phyloP scores from a whole-genome alignment of 2,888 invertebrate species.

The Harpalus rubripes region DNA sequence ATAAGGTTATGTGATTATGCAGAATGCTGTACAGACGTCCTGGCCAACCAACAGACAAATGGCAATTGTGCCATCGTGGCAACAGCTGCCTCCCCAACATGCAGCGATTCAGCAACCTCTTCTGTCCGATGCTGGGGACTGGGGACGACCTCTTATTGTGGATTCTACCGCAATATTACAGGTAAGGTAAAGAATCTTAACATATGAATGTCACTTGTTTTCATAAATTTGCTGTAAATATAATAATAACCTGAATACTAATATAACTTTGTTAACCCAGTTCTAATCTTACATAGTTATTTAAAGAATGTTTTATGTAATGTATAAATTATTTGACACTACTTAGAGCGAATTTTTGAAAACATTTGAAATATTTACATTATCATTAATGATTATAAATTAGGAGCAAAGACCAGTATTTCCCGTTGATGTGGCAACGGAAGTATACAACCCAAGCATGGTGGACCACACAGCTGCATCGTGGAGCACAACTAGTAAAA shows the following conservation, averaged over 20 bases:
- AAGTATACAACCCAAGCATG: slow-evolving; percentile 80
- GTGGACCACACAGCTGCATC: slow-evolving; percentile 78
- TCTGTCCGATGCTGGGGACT: slow-evolving; percentile 82
- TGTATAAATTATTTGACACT: too few species aligned
- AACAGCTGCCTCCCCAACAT: slow-evolving; percentile 85
- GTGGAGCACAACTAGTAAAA: slow-evolving; percentile 76
- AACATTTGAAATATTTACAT: slow-evolving; percentile 20
- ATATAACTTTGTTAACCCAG: slow-evolving; percentile 34
- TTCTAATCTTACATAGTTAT: slow-evolving; percentile 32
- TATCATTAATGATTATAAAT: slow-evolving; percentile 9
- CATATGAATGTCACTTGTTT: neutral
- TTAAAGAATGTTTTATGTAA: slow-evolving; percentile 1
- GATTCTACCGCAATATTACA: slow-evolving; percentile 87
- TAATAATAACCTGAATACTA: slow-evolving; percentile 21
- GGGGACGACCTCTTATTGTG: slow-evolving; percentile 88
- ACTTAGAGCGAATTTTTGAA: slow-evolving; percentile 26
- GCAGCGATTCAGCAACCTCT: slow-evolving; percentile 82
- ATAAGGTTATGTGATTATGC: neutral
- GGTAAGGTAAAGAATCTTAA: slow-evolving; percentile 74
- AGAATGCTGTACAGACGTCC: slow-evolving; percentile 84
- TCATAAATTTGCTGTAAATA: slow-evolving; percentile 43
- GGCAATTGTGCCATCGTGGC: slow-evolving; percentile 92
- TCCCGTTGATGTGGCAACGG: slow-evolving; percentile 80
- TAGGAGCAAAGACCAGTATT: slow-evolving; percentile 82
- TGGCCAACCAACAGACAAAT: slow-evolving; percentile 88